Base-by-base conservation (phyloP, 2,888 invertebrate genomes). In the Crematogaster levior region DNA sequence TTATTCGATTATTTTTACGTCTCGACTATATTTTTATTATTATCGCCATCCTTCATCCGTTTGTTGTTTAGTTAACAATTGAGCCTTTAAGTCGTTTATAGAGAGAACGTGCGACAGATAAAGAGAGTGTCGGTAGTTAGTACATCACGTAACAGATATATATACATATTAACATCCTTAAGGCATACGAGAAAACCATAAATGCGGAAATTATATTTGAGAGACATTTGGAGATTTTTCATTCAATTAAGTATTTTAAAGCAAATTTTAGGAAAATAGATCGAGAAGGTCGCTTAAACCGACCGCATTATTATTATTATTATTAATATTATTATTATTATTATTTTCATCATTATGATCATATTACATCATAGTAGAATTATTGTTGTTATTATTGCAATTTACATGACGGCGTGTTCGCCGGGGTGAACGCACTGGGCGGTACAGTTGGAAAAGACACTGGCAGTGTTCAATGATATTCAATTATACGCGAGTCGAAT, bases 371-470 rank as follows among this genome's bases (percentile, higher is more conserved):
- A 82, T 68, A 60, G 73, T 80, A 84, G 84, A 83, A 75, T 86
- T 87, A 87, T 87, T 89, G 80, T 86, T 88, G 85, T 86, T 86
- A 81, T 65, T 66, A 83, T 77, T 81, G 87, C 73, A 63, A 85
- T 74, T 60, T 81, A 77, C 77, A 68, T 18, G 51, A 61, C 81
- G 61, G 81, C 63, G 60, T 66, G 68, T 65, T 72, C 72, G n/a
- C 58, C 18, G 66, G 61, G 53, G 53, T 63, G 63, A 63, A 65
- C 43, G 81, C 63, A 79, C 34, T 18, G 56, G 56, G 27, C 61
- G 51, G 60, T 40, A 40, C 46, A 68, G 30, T n/a, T 68, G 58
- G 60, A 66, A 77, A 60, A 77, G 24, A 48, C 40, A 40, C n/a
- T 24, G 37, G n/a, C 21, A 43, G 61, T 48, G 58, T 75, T 46